Conservation (phyloP, 2,797 vertebrate species). For the Lepus oiostolus region DNA sequence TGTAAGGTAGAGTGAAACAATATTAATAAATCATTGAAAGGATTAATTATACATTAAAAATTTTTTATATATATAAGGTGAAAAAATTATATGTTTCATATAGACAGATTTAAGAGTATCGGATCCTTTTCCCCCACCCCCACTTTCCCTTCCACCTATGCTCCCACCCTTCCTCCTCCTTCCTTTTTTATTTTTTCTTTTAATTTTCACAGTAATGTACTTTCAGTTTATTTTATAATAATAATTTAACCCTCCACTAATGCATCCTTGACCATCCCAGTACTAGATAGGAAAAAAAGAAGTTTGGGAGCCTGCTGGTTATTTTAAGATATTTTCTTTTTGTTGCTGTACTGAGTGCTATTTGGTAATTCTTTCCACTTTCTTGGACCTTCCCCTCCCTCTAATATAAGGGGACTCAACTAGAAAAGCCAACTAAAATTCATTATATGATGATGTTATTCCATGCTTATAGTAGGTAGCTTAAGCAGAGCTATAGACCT, state of each 20-base stretch:
- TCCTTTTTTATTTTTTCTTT: no score
- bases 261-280: background rate
- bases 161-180: no score
- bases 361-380: background rate
- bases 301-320: background rate
- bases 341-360: background rate
- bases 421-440: background rate
- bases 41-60: slow-evolving; percentile 10
- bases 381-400: background rate
- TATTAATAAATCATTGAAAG: slow-evolving; percentile 21
- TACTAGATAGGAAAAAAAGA: background rate
- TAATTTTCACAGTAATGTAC: no score
- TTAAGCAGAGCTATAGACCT: background rate
- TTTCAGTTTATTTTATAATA: no score
- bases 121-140: no score
- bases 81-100: no score
- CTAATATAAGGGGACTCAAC: background rate
- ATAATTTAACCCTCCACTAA: no score
- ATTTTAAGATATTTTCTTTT: background rate
- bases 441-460: background rate
- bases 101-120: no score
- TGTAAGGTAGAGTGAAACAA: background rate
- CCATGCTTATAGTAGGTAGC: background rate
- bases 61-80: background rate
- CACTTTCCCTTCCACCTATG: no score